phyloP scores from a whole-genome alignment of 2,113 vertebrate species.

The Platysternon megacephalum region DNA sequence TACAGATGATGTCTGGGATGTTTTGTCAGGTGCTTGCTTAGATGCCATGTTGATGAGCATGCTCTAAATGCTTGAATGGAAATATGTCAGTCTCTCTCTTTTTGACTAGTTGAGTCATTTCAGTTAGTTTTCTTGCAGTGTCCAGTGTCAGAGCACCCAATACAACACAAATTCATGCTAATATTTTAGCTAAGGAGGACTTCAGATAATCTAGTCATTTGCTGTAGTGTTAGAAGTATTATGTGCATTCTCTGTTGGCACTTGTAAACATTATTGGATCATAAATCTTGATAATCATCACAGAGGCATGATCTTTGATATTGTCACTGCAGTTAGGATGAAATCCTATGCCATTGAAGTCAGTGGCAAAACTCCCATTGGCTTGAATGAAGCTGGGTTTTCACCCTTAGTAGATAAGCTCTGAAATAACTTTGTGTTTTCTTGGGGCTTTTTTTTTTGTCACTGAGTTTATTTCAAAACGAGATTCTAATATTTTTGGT shows the following conservation, averaged over 20 bases:
- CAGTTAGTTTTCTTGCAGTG: neutral
- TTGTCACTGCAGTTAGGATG: neutral
- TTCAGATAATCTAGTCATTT: neutral
- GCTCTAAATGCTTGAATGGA: neutral
- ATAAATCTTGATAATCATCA: neutral
- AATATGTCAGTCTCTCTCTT: neutral
- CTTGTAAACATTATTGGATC: neutral
- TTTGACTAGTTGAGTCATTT: neutral
- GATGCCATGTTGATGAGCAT: neutral
- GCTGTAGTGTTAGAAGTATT: neutral
- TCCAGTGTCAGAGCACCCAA: neutral
- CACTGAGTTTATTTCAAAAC: neutral
- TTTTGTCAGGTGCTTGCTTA: neutral
- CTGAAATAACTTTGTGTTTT: neutral
- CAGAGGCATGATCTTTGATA: neutral
- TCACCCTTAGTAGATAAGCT: neutral
- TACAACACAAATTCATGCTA: neutral
- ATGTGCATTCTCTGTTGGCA: neutral
- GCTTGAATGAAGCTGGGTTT: neutral
- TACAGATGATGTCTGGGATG: neutral
- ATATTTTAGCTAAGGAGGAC: neutral
- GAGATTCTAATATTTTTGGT: neutral
- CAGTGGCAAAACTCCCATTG: neutral
- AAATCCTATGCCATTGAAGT: neutral
- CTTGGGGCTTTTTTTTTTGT: neutral